Evolutionary conservation across 2,113 vertebrate genomes (phyloP).

Genomic region (Sander lucioperca): DNA sequence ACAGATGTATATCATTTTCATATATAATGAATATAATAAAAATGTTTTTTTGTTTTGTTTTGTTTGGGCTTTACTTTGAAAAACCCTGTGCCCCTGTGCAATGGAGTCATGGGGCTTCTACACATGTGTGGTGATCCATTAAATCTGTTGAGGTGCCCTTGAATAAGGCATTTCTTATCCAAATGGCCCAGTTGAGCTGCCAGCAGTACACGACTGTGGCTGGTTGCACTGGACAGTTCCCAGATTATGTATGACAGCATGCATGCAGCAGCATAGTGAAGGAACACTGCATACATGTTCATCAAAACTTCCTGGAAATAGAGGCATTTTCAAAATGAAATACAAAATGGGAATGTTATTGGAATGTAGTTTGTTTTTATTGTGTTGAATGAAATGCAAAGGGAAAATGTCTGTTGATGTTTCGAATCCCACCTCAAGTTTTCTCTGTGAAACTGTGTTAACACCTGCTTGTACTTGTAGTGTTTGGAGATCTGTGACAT

Average conservation of each 20-base stretch:
- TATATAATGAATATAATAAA: background rate
- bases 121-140: constrained; percentile 30
- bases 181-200: constrained; percentile 22
- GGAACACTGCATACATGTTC: background rate
- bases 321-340: background rate
- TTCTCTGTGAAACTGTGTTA: constrained; percentile 10
- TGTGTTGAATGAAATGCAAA: background rate
- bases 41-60: background rate
- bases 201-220: constrained; percentile 3
- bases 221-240: background rate
- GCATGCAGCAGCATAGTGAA: background rate
- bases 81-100: background rate
- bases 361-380: background rate
- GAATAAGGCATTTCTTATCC: constrained; percentile 35
- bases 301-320: background rate
- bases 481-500: constrained; percentile 47
- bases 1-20: background rate
- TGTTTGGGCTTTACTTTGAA: background rate
- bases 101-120: background rate
- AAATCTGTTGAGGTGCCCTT: constrained; percentile 39
- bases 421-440: constrained; percentile 29
- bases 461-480: constrained; percentile 50
- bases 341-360: background rate
- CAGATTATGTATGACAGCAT: background rate
- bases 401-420: constrained; percentile 30